phyloP scores from a whole-genome alignment of 2,888 invertebrate genomes.

The Campopleginae sp. region DNA sequence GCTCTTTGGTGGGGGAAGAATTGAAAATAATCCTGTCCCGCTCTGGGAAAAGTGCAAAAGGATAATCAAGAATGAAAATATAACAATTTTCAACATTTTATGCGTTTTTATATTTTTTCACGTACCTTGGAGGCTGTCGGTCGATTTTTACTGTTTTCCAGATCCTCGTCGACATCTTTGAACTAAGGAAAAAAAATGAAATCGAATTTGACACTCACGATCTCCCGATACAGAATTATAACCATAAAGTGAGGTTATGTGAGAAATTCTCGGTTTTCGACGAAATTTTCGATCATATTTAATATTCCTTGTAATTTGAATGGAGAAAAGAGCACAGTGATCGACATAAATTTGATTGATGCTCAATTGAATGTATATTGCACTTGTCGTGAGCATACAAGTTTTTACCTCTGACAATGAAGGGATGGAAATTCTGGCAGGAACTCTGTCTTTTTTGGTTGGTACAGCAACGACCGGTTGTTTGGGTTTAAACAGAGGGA shows the following conservation, averaged over 20 bases:
- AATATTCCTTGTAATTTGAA: neutral
- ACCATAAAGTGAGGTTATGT: neutral
- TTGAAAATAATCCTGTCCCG: slow-evolving; percentile 88
- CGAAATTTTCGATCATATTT: neutral
- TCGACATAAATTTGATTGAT: neutral
- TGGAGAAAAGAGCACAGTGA: neutral
- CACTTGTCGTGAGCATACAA: neutral
- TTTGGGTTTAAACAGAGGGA: slow-evolving; percentile 78
- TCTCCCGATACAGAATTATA: neutral
- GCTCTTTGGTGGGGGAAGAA: slow-evolving; percentile 89
- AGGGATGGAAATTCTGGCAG: slow-evolving; percentile 89
- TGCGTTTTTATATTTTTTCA: slow-evolving; percentile 43
- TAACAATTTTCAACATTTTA: neutral
- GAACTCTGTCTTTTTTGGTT: slow-evolving; percentile 81
- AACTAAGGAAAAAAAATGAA: slow-evolving; percentile 83
- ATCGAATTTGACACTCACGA: neutral
- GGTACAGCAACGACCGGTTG: slow-evolving; percentile 75
- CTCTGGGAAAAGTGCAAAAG: slow-evolving; percentile 84
- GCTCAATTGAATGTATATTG: neutral
- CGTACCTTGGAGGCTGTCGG: slow-evolving; percentile 85
- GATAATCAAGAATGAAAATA: slow-evolving; percentile 64
- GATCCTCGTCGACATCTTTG: slow-evolving; percentile 86
- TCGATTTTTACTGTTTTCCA: slow-evolving; percentile 84
- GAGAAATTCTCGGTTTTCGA: neutral
- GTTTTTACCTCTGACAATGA: slow-evolving; percentile 87